Percentiles rank a stretch among this genome's conserved stretches.
Conservation (phyloP, 2,888 invertebrate species). For the Platycheirus albimanus region DNA sequence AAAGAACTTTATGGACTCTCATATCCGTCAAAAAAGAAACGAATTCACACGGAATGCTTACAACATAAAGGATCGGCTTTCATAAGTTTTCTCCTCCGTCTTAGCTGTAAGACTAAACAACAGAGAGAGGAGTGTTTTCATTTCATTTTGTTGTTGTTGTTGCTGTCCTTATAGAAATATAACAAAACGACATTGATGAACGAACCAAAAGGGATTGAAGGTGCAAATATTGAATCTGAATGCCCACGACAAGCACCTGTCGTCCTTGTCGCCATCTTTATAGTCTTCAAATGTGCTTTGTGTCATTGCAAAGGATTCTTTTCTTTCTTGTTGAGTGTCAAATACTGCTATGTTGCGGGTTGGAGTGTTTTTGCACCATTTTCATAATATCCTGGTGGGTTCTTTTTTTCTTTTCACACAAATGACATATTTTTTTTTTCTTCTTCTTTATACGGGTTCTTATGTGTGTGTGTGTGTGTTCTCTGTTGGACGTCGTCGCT, state of each 20-base stretch:
- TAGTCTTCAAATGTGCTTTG: conserved; percentile 13
- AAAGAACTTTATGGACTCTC: neutral
- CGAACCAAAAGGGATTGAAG: conserved; percentile 1
- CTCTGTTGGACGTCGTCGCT: too few species aligned
- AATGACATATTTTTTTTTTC: conserved; percentile 5
- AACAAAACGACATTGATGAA: neutral
- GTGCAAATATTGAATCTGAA: conserved; percentile 62
- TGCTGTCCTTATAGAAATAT: too few species aligned
- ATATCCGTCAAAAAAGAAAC: neutral
- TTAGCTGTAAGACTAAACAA: neutral
- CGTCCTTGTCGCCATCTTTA: conserved; percentile 41
- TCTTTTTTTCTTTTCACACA: conserved; percentile 4
- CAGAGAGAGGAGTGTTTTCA: neutral
- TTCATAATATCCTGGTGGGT: conserved; percentile 1
- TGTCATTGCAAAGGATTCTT: conserved; percentile 25
- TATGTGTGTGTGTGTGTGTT: too few species aligned
- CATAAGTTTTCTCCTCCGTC: neutral
- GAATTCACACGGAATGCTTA: neutral
- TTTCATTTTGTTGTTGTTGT: neutral
- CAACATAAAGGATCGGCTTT: neutral
- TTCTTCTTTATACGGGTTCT: neutral
- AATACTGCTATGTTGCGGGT: neutral
- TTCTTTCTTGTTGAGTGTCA: neutral
- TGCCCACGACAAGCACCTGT: conserved; percentile 46
- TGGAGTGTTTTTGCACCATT: neutral